phyloP scores from a whole-genome alignment of 2,113 vertebrate species.

The zebrafish (Danio rerio) region GRCz12tu NC_133195.1:57404501-57405000 shows the following conservation, averaged over 20 bases:
- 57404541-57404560: background rate
- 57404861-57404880: conserved; percentile 33
- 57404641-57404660: conserved; percentile 55
- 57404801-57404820: conserved; percentile 63
- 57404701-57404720: conserved; percentile 73
- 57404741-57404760: conserved; percentile 75
- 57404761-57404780: conserved; percentile 60
- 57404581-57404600: too few species aligned
- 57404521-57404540: conserved; percentile 72
- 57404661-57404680: conserved; percentile 77
- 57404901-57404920: conserved; percentile 68
- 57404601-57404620: background rate
- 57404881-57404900: conserved; percentile 90
- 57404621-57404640: conserved; percentile 23
- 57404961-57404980: background rate
- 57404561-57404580: conserved; percentile 71
- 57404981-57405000: too few species aligned
- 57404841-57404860: conserved; percentile 37
- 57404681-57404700: conserved; percentile 54
- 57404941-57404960: conserved; percentile 19
- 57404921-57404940: conserved; percentile 56
- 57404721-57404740: conserved; percentile 82
- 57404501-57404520: conserved; percentile 65
- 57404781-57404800: too few species aligned
- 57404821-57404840: conserved; percentile 54